Evolutionary conservation across 2,797 vertebrate species (phyloP).

Genomic region (Aratinga solstitialis): DNA sequence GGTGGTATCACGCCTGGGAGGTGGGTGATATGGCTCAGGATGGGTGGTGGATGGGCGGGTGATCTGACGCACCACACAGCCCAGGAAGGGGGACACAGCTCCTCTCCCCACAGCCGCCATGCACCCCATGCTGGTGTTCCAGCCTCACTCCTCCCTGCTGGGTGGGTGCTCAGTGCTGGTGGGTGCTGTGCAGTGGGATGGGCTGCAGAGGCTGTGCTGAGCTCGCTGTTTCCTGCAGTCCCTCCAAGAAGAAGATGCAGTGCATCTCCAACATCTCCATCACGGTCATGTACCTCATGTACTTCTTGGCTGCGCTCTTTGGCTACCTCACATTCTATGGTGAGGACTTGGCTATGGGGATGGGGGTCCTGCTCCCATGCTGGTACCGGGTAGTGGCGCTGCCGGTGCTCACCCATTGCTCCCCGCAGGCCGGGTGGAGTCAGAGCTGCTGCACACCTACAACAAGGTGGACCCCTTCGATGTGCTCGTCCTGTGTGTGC

Average conservation of each 20-base stretch:
- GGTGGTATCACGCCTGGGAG: not conserved
- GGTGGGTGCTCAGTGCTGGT: rapidly evolving
- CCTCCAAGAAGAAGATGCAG: slow-evolving; percentile 93
- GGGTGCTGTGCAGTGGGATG: not conserved
- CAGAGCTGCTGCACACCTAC: slow-evolving; percentile 96
- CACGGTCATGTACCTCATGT: slow-evolving; percentile 94
- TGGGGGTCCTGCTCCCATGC: not conserved
- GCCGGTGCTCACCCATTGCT: not conserved
- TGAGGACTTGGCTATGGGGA: slow-evolving; percentile 61
- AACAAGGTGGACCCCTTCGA: slow-evolving; percentile 91
- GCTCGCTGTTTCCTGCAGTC: slow-evolving; percentile 60
- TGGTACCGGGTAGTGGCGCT: rapidly evolving
- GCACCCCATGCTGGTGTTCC: not conserved
- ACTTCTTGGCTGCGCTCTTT: slow-evolving; percentile 97
- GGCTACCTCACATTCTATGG: slow-evolving; percentile 98
- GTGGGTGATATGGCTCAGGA: not conserved
- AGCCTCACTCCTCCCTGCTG: not conserved
- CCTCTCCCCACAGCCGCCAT: rapidly evolving
- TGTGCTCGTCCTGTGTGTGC: slow-evolving; percentile 92
- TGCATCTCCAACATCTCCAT: slow-evolving; percentile 96
- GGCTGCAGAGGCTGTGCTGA: not conserved
- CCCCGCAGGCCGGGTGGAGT: slow-evolving; percentile 84
- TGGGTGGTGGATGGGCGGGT: not conserved
- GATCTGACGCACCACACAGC: not conserved
- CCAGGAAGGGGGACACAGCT: not conserved